Evolutionary conservation across 2,888 invertebrate genomes (phyloP).

Genomic region (Macrostomum cliftonense): DNA sequence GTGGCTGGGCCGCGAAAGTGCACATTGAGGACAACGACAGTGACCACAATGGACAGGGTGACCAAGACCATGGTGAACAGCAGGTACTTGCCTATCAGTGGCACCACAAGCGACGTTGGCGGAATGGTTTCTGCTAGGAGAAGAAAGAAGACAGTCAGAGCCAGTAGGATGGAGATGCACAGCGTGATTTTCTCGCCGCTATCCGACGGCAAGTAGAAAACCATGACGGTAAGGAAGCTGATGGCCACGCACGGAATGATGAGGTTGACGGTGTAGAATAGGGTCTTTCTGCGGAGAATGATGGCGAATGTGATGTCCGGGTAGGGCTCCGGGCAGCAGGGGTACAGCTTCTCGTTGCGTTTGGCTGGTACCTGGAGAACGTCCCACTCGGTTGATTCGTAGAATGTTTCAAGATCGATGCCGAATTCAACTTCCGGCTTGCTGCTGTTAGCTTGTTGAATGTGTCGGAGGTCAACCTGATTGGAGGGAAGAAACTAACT

Average conservation of each 20-base stretch:
- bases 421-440: conserved; percentile 12
- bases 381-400: conserved; percentile 83
- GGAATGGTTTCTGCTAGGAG: conserved; percentile 87
- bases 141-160: conserved; percentile 94
- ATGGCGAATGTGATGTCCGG: conserved; percentile 33
- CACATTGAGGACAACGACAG: conserved; percentile 80
- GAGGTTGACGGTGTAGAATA: conserved; percentile 62
- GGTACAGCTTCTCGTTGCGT: conserved; percentile 43
- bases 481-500: no score
- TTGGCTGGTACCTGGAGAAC: conserved; percentile 74
- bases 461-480: conserved; percentile 34
- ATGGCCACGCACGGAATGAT: conserved; percentile 62
- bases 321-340: conserved; percentile 12
- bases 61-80: conserved; percentile 94
- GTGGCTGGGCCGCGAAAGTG: conserved; percentile 90
- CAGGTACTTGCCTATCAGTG: conserved; percentile 58
- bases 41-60: conserved; percentile 75
- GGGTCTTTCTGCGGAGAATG: conserved; percentile 51
- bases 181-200: conserved; percentile 96
- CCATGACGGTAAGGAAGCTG: conserved; percentile 80
- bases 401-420: conserved; percentile 66
- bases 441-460: conserved; percentile 20
- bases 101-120: conserved; percentile 67
- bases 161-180: conserved; percentile 92
- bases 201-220: conserved; percentile 90